A percentile compares a stretch with the other conserved stretches of the same genome.
phyloP scores from a whole-genome alignment of 2,113 vertebrate species.

The Zosterops borbonicus region DNA sequence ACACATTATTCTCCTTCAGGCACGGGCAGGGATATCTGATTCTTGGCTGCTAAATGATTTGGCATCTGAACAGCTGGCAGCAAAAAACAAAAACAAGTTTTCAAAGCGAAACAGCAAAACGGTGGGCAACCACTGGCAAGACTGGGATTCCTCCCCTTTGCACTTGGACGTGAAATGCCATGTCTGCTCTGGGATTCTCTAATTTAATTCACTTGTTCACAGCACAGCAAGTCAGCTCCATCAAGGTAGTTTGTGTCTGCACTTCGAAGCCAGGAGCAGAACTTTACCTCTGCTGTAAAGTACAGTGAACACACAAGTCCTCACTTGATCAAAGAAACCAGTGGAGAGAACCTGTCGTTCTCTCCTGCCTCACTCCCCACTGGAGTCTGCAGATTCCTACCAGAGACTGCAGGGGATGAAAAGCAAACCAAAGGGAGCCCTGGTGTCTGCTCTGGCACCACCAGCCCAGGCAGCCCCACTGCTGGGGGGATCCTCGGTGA shows the following conservation, averaged over 20 bases:
- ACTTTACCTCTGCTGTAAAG: not conserved
- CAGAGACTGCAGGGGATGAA: not conserved
- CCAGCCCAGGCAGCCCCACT: not conserved
- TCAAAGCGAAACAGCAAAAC: slow-evolving; percentile 17
- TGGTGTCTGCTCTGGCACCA: not conserved
- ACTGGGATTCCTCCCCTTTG: not conserved
- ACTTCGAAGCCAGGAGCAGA: not conserved
- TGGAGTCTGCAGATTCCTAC: not conserved
- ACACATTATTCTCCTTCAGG: not conserved
- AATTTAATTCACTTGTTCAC: not conserved
- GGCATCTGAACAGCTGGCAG: slow-evolving; percentile 26
- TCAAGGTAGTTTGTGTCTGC: not conserved
- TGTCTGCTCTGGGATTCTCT: not conserved
- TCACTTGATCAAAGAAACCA: slow-evolving; percentile 30
- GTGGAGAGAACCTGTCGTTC: not conserved
- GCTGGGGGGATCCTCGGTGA: not conserved
- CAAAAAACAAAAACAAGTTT: not conserved
- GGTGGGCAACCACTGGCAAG: not conserved
- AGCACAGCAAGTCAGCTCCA: not conserved
- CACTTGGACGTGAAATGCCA: not conserved
- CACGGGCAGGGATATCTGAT: not conserved
- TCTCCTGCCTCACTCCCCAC: not conserved
- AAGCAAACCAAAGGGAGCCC: not conserved
- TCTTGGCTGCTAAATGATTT: not conserved
- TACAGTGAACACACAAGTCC: not conserved